phyloP scores from a whole-genome alignment of 2,113 vertebrate species.

The Hippopotamus amphibius region DNA sequence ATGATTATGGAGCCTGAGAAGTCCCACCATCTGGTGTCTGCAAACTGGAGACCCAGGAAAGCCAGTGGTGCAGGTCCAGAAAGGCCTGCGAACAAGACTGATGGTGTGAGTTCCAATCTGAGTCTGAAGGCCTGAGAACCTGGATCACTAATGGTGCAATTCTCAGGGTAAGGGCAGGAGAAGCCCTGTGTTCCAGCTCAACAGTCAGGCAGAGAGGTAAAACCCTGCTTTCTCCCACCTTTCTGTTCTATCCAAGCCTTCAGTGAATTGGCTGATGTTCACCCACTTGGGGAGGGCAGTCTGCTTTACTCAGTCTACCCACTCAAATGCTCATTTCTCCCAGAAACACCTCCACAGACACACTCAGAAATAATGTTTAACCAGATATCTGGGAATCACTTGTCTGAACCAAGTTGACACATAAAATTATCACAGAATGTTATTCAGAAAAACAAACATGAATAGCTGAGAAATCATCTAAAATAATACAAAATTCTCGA shows the following conservation, averaged over 20 bases:
- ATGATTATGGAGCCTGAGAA: background rate
- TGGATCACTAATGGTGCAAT: background rate
- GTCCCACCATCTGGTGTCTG: background rate
- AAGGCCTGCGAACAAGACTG: background rate
- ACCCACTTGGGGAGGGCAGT: background rate
- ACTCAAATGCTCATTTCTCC: background rate
- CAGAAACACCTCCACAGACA: background rate
- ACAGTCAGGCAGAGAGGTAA: background rate
- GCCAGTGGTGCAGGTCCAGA: background rate
- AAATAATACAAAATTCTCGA: background rate
- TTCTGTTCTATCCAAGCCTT: background rate
- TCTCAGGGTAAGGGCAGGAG: background rate
- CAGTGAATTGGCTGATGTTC: background rate
- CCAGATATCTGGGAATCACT: background rate
- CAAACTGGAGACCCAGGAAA: background rate
- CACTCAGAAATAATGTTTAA: background rate
- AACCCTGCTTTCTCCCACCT: background rate
- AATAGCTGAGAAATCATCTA: background rate
- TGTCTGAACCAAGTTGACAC: background rate
- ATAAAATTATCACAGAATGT: background rate
- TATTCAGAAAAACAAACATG: background rate
- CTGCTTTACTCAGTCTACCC: background rate
- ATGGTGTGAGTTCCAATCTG: background rate
- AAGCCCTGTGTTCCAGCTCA: background rate
- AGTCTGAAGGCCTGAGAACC: background rate